These are phyloP conservation scores for Melitaea cinxia DNA, from an alignment of 1,140 invertebrate genomes.

Conservation along the genomic window DNA sequence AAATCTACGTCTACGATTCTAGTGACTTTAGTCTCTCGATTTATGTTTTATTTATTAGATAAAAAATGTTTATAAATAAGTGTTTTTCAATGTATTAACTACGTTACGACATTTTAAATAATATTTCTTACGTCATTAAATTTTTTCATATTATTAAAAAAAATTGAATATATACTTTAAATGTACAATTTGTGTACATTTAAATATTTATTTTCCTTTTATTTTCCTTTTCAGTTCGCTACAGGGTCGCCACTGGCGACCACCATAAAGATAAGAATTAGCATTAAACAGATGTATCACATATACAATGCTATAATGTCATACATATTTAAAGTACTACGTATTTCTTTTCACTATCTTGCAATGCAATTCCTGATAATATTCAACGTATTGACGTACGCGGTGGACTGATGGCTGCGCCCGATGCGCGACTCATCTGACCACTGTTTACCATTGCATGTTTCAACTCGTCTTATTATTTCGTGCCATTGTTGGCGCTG, in stretches of 20 bases:
- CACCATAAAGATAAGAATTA: not conserved
- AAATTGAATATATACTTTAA: not conserved
- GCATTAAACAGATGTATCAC: constrained; percentile 18
- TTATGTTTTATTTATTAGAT: constrained; percentile 26
- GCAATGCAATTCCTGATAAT: constrained; percentile 31
- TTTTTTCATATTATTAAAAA: not conserved
- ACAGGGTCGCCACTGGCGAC: not conserved
- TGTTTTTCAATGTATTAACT: not conserved
- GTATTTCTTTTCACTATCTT: not conserved
- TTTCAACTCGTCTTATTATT: constrained; percentile 40
- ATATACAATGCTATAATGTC: constrained; percentile 12
- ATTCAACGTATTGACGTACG: constrained; percentile 33
- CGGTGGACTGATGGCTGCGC: constrained; percentile 26
- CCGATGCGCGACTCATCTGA: constrained; percentile 34
- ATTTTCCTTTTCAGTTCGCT: not conserved
- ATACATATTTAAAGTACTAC: constrained; percentile 5
- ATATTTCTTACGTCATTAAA: no score
- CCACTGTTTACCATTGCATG: constrained; percentile 44
- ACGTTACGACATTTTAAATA: no score
- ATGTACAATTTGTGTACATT: no score
- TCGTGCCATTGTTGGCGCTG: constrained; percentile 61
- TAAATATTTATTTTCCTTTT: not conserved
- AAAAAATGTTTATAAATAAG: constrained; percentile 2
- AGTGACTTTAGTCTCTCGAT: constrained; percentile 7
- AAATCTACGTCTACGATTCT: constrained; percentile 13